A percentile compares a stretch with the other conserved stretches of the same genome.
phyloP scores from a whole-genome alignment of 1,140 invertebrate genomes.

The Neuroterus valhalla region DNA sequence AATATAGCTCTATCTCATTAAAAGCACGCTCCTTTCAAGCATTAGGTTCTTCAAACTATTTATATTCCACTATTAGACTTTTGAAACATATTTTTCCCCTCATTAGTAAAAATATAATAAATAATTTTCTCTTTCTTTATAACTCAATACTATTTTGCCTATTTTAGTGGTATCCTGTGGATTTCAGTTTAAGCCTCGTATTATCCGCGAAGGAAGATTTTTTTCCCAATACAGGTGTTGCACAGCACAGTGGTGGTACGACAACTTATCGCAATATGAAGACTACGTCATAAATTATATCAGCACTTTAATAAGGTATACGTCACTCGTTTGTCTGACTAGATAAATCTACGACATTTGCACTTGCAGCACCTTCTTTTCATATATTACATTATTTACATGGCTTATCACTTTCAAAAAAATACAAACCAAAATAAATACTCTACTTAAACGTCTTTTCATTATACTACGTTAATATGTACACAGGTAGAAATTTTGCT shows the following conservation, averaged over 20 bases:
- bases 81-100: not conserved
- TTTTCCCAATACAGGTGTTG: not conserved
- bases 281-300: conserved; percentile 21
- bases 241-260: not conserved
- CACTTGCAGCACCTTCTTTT: conserved; percentile 6
- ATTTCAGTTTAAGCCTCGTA: too few species aligned
- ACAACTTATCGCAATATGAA: not conserved
- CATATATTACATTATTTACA: conserved; percentile 22
- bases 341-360: conserved; percentile 48
- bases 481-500: not conserved
- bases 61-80: not conserved
- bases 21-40: not conserved
- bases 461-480: not conserved
- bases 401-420: conserved; percentile 19
- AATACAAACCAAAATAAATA: conserved; percentile 5
- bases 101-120: not conserved
- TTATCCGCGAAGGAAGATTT: too few species aligned
- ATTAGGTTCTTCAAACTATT: not conserved
- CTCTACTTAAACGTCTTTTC: not conserved
- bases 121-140: too few species aligned
- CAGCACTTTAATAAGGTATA: conserved; percentile 31
- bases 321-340: conserved; percentile 50
- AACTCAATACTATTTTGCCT: too few species aligned
- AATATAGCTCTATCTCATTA: not conserved
- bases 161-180: too few species aligned